Percentiles rank a stretch among this genome's conserved stretches.
Conservation (phyloP, 2,797 vertebrate genomes). For the Hoplostethus atlanticus region DNA sequence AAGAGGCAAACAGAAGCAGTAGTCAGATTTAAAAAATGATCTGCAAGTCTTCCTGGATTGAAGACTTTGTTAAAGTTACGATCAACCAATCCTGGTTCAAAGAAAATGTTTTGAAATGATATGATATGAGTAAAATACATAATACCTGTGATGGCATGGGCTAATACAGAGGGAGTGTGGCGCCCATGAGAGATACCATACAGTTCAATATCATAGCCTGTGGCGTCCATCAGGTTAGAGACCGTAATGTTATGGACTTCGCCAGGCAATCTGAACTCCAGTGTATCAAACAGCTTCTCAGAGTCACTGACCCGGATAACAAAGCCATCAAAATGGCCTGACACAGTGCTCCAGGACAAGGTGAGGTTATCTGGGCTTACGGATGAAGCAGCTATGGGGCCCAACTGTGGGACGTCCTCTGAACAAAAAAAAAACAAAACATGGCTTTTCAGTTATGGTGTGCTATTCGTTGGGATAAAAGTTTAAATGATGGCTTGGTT, state of each 20-base stretch:
- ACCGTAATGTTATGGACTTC: constrained; percentile 80
- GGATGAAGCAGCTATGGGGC: constrained; percentile 85
- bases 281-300: constrained; percentile 79
- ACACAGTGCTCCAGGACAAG: constrained; percentile 87
- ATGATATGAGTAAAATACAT: constrained; percentile 65
- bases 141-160: constrained; percentile 90
- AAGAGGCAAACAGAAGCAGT: not conserved
- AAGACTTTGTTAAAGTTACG: not conserved
- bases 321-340: constrained; percentile 89
- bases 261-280: constrained; percentile 85
- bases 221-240: constrained; percentile 87
- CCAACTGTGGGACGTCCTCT: constrained; percentile 90
- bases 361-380: constrained; percentile 89
- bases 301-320: constrained; percentile 85
- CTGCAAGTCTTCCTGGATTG: not conserved
- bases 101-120: no score
- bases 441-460: constrained; percentile 56
- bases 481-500: not conserved
- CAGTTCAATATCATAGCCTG: constrained; percentile 87
- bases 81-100: not conserved
- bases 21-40: not conserved
- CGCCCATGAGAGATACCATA: constrained; percentile 87
- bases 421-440: constrained; percentile 75
- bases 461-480: not conserved
- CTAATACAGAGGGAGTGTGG: constrained; percentile 84